Evolutionary conservation across 2,797 vertebrate species (phyloP).

Genomic region (Pseudomugil gertrudae): DNA sequence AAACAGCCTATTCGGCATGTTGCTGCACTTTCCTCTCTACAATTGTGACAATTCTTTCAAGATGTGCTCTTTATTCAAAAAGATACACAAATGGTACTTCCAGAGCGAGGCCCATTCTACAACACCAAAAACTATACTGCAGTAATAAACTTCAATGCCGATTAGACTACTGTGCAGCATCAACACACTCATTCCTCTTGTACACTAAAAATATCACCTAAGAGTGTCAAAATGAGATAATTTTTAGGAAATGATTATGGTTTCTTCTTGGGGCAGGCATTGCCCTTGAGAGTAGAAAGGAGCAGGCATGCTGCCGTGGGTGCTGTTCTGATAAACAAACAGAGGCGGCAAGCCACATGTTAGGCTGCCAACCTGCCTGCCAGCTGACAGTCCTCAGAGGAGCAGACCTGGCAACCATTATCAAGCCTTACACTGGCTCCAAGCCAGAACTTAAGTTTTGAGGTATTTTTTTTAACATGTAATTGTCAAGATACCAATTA

Average conservation of each 20-base stretch:
- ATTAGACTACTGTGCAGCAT: neutral
- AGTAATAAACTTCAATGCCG: neutral
- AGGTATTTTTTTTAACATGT: constrained; percentile 58
- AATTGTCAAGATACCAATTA: constrained; percentile 50
- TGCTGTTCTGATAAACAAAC: constrained; percentile 57
- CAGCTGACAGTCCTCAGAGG: constrained; percentile 43
- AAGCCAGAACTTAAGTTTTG: constrained; percentile 43
- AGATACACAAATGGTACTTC: too few species aligned
- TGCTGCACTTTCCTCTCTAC: too few species aligned
- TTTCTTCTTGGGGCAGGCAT: constrained; percentile 24
- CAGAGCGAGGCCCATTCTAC: too few species aligned
- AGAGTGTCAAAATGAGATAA: constrained; percentile 15
- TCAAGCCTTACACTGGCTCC: constrained; percentile 38
- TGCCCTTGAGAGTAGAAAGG: constrained; percentile 36
- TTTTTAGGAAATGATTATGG: constrained; percentile 32
- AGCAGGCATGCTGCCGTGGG: constrained; percentile 25
- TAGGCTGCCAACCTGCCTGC: constrained; percentile 45
- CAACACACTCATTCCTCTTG: neutral
- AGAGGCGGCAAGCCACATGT: constrained; percentile 43
- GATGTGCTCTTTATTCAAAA: too few species aligned
- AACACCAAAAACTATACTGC: too few species aligned
- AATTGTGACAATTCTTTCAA: too few species aligned
- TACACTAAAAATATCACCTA: constrained; percentile 18
- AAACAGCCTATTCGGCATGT: too few species aligned
- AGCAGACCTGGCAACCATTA: constrained; percentile 57